Conservation (phyloP, 2,113 vertebrate genomes). For the Prinia subflava region DNA sequence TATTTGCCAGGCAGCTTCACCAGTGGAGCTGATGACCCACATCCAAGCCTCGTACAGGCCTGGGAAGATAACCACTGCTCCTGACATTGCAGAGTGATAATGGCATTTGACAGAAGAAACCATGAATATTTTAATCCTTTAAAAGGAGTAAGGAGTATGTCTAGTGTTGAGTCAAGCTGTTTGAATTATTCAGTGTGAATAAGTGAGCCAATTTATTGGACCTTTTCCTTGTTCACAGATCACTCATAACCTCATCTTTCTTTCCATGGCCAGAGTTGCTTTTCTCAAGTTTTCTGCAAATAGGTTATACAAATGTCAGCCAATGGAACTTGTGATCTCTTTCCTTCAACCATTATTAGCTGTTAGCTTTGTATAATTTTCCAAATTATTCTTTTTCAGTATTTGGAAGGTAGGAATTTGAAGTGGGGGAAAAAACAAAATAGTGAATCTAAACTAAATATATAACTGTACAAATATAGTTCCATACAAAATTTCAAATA, state of each 20-base stretch:
- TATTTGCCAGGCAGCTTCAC: neutral
- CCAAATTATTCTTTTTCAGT: neutral
- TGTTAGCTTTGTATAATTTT: neutral
- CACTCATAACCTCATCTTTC: constrained; percentile 44
- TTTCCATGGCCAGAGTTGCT: constrained; percentile 22
- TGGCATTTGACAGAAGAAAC: constrained; percentile 47
- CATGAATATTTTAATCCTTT: constrained; percentile 60
- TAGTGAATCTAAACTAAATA: neutral
- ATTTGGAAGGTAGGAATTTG: neutral
- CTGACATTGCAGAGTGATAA: constrained; percentile 5
- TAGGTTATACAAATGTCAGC: constrained; percentile 30
- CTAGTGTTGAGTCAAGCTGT: constrained; percentile 35
- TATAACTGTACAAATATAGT: neutral
- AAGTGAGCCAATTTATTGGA: constrained; percentile 64
- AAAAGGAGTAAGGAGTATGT: constrained; percentile 23
- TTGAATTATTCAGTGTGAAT: constrained; percentile 67
- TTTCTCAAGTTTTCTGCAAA: constrained; percentile 34
- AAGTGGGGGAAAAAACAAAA: neutral
- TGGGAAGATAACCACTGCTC: constrained; percentile 15
- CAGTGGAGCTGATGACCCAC: neutral
- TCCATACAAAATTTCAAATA: neutral
- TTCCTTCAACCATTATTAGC: neutral
- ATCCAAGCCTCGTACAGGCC: neutral
- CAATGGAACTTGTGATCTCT: constrained; percentile 18
- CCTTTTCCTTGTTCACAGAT: constrained; percentile 53